phyloP scores from a whole-genome alignment of 2,797 vertebrate genomes.

The Apodemus agrarius region DNA sequence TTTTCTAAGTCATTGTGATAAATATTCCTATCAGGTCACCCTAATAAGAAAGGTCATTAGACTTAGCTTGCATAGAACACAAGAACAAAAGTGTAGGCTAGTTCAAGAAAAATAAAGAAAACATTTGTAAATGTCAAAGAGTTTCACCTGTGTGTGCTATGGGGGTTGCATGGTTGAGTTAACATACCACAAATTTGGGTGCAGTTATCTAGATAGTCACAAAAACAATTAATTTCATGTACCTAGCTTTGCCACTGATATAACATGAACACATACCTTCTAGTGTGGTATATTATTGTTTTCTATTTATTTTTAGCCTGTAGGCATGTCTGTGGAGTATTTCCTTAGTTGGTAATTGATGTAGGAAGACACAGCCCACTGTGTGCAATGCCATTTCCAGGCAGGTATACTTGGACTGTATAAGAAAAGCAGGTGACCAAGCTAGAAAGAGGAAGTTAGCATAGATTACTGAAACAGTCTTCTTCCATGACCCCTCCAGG shows the following conservation, averaged over 20 bases:
- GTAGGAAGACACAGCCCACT: neutral
- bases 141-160: neutral
- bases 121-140: neutral
- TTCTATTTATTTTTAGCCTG: neutral
- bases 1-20: neutral
- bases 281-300: neutral
- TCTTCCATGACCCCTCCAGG: neutral
- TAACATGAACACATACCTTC: neutral
- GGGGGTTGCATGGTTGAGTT: neutral
- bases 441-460: neutral
- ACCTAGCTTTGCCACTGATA: neutral
- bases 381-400: neutral
- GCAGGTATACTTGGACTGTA: neutral
- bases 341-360: neutral
- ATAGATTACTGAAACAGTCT: neutral
- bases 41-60: neutral
- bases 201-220: neutral
- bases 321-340: neutral
- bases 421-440: neutral
- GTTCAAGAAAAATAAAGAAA: slow-evolving; percentile 5
- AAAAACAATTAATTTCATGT: neutral
- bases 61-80: neutral
- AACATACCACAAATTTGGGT: neutral
- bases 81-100: neutral
- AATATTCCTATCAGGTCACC: neutral